Evolutionary conservation across 2,797 vertebrate species (phyloP), one percentile per base, ranked within the genome.

Genomic region (Vultur gryphus): DNA sequence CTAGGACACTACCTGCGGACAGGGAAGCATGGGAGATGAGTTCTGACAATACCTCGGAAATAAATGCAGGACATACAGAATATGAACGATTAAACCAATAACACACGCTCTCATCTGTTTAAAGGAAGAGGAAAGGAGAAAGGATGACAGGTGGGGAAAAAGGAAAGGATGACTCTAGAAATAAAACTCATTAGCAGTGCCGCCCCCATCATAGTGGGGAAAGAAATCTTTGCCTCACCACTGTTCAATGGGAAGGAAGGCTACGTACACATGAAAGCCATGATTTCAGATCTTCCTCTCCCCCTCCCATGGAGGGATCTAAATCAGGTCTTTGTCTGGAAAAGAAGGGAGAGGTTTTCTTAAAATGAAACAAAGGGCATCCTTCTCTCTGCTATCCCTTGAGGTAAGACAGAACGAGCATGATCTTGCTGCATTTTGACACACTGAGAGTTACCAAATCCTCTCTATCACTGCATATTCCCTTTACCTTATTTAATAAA

Each of bases 401-500:
- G 65, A 91, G 96, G 79, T 93, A 92, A 83, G 65, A 54, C 29
- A 39, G 24, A 51, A 81, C 4, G 21, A 59, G 80, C 37, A 58
- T 2, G 3, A 79, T 80, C 84, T 69, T 81, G 57, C 70, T 76
- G 59, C 91, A 82, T 94, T 97, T 97, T 85, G 83, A 97, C 84
- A 93, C 76, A 29, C 44, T 2, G 4, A 67, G 82, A 87, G 59
- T 95, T 87, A 96, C 96, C 93, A 94, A 94, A 94, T 93, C 94
- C 97, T 89, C 79, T 93, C 87, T 88, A 94, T 92, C 90, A 92
- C 92, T 24, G 81, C 19, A 5, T 85, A 95, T 95, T 90, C 95
- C 95, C 96, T 95, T 95, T 90, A 92, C 96, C 97, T 97, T 97
- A 98, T 96, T 97, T 98, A 98, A 98, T 98, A 98, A 98, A 97